A percentile compares a stretch with the other conserved stretches of the same genome.
phyloP scores from a whole-genome alignment of 2,888 invertebrate species.

The Caenorhabditis japonica region DNA sequence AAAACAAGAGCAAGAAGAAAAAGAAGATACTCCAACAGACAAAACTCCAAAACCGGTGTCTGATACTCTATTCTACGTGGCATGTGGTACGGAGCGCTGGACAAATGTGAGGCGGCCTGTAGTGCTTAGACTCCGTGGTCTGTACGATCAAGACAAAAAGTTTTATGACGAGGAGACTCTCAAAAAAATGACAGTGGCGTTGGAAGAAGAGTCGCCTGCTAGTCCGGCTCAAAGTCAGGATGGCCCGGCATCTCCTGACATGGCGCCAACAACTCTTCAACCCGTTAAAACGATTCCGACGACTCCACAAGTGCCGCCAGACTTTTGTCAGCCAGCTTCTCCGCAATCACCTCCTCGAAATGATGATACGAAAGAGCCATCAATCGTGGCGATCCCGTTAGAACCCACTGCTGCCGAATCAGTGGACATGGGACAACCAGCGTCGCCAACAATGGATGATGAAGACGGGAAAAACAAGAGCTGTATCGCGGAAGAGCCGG shows the following conservation, averaged over 20 bases:
- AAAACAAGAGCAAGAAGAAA: background rate
- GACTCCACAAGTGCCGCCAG: no score
- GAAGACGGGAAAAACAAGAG: background rate
- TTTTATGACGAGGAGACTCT: conserved; percentile 5
- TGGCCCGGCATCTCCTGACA: conserved; percentile 28
- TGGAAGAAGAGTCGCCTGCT: background rate
- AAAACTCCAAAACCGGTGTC: no score
- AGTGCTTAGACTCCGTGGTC: conserved; percentile 15
- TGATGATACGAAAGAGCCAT: background rate
- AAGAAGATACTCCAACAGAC: background rate
- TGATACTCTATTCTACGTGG: no score
- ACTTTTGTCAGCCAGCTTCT: no score
- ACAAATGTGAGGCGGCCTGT: conserved; percentile 1
- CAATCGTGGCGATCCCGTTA: no score
- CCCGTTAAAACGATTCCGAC: conserved; percentile 20
- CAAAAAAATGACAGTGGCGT: background rate
- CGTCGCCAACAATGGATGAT: background rate
- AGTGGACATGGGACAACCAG: background rate
- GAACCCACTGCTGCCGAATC: background rate
- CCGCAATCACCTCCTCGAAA: background rate
- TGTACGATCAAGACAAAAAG: conserved; percentile 14
- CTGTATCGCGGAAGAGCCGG: conserved; percentile 11
- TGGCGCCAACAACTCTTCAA: conserved; percentile 10
- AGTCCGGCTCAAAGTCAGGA: no score
- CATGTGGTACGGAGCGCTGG: conserved; percentile 9